phyloP scores from a whole-genome alignment of 1,140 invertebrate species.

The Octopus bimaculoides region DNA sequence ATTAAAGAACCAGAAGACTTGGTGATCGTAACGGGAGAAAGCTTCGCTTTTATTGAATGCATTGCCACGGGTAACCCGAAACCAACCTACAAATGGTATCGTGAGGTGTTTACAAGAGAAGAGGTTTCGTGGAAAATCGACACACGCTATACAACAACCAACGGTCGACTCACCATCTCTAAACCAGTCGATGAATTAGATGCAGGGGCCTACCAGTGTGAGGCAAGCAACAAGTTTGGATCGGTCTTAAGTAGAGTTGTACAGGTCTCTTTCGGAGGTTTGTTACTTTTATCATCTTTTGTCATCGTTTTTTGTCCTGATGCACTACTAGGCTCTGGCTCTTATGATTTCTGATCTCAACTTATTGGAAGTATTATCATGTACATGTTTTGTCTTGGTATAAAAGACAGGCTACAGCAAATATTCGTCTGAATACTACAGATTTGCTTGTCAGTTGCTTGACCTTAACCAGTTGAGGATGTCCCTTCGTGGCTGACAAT shows the following conservation, averaged over 20 bases:
- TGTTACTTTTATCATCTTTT: slow-evolving; percentile 21
- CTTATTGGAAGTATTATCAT: not conserved
- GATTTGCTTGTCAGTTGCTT: too few relatives aligned
- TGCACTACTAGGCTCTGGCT: too few relatives aligned
- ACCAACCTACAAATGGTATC: slow-evolving; percentile 86
- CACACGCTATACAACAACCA: slow-evolving; percentile 83
- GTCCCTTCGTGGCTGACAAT: too few relatives aligned
- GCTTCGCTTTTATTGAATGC: slow-evolving; percentile 61
- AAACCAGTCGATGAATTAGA: slow-evolving; percentile 71
- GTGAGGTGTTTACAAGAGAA: slow-evolving; percentile 38
- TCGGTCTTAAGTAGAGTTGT: slow-evolving; percentile 85
- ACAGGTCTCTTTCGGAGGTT: slow-evolving; percentile 79
- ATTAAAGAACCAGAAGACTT: slow-evolving; percentile 29
- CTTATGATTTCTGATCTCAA: too few relatives aligned
- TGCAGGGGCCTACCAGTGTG: slow-evolving; percentile 86
- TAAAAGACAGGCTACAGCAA: too few relatives aligned
- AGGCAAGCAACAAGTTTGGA: slow-evolving; percentile 84
- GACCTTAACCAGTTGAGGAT: too few relatives aligned
- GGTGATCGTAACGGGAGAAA: slow-evolving; percentile 26
- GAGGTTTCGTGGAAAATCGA: slow-evolving; percentile 15
- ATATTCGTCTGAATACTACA: too few relatives aligned
- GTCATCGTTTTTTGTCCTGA: not conserved
- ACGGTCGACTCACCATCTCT: slow-evolving; percentile 86
- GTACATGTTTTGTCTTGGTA: too few relatives aligned
- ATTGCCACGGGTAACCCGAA: slow-evolving; percentile 85